Evolutionary conservation across 2,888 invertebrate genomes (phyloP), one percentile per base, ranked within the genome.

Genomic region (Pristionchus maxplancki): DNA sequence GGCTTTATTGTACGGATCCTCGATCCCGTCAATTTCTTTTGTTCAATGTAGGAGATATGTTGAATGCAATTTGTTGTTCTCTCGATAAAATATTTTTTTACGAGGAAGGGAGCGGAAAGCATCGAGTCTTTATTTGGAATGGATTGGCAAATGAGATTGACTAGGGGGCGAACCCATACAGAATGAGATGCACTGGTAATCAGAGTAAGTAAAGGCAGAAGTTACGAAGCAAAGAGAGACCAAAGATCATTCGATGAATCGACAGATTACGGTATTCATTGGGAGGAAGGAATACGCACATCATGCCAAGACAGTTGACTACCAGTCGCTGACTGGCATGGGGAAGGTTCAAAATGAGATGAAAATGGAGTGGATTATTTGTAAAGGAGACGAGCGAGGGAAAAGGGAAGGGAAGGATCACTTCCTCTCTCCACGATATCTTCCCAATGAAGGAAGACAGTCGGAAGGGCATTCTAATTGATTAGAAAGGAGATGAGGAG

Each of bases 401-500:
- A 17, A 67, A 17, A n/a, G 64, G 17, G 15, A 62, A n/a, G 37
- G n/a, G 24, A 48, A 48, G 48, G 34, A 28, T 48, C 44, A 84
- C 37, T 53, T 84, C 40, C n/a, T 34, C 15, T 48, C 64, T 17
- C 64, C 31, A 17, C 40, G 31, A 44, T 50, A 71, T 88, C 90
- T 85, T 87, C 92, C 71, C 15, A 92, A 87, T 87, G 88, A 90
- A 40, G 89, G 89, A 28, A 92, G 90, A 89, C 92, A 92, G 31
- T 85, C 83, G n/a, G 90, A 90, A 6, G 92, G 92, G 90, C 92
- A 92, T 67, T 93, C 91, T 40, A 93, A 89, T 67, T 91, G 92
- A 88, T 93, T 93, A 81, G 91, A 90, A 83, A 93, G 92, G 58
- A 91, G 89, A 40, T 91, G 90, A 17, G 91, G 90, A 17, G 92